These are phyloP conservation scores for Siphonodentalium dalli DNA, from an alignment of 2,888 invertebrate genomes.

Conservation along the genomic window DNA sequence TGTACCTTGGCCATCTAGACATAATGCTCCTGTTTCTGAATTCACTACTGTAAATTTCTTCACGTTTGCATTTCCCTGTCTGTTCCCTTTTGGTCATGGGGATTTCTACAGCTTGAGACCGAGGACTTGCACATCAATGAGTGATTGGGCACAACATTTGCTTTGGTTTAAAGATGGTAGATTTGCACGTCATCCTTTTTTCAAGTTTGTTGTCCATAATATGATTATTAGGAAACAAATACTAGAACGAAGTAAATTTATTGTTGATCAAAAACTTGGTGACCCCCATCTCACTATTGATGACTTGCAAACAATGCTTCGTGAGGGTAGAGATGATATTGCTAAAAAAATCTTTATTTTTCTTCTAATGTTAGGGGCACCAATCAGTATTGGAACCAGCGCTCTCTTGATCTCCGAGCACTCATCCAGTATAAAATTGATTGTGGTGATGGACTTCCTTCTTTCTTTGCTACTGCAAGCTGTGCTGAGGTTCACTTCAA, in stretches of 20 bases:
- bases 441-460: constrained; percentile 26
- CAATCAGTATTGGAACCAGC: constrained; percentile 27
- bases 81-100: constrained; percentile 19
- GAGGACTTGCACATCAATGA: constrained; percentile 16
- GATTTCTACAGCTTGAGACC: constrained; percentile 18
- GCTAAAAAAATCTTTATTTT: constrained; percentile 20
- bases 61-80: constrained; percentile 18
- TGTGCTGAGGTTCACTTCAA: constrained; percentile 25
- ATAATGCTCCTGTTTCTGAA: constrained; percentile 24
- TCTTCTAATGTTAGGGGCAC: constrained; percentile 24
- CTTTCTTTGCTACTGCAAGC: constrained; percentile 25
- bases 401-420: constrained; percentile 21
- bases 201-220: constrained; percentile 18
- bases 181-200: constrained; percentile 21
- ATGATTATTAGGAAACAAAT: constrained; percentile 22
- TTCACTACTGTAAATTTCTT: constrained; percentile 26
- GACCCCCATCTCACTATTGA: constrained; percentile 5
- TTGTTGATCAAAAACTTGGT: constrained; percentile 17
- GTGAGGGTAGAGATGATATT: constrained; percentile 11
- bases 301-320: constrained; percentile 7
- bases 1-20: constrained; percentile 27
- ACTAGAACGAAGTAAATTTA: constrained; percentile 15
- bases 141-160: constrained; percentile 28
- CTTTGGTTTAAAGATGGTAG: constrained; percentile 24
- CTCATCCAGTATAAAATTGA: constrained; percentile 32